Percentiles rank a stretch among this genome's conserved stretches.
These are phyloP conservation scores for Onychostoma macrolepis DNA, from an alignment of 2,113 vertebrate genomes.

Conservation along the genomic window DNA sequence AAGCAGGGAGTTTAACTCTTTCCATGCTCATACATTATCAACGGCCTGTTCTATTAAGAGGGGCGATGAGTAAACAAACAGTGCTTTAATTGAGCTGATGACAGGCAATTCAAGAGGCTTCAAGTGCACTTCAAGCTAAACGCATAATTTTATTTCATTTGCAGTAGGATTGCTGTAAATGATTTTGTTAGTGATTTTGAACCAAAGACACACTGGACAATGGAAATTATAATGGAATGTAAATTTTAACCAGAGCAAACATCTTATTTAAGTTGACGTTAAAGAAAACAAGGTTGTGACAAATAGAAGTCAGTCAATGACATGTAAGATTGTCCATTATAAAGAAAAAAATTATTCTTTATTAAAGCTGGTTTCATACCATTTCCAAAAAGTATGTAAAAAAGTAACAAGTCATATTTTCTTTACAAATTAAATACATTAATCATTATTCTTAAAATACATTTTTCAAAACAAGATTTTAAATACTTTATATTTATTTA, in stretches of 20 bases:
- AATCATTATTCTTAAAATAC: too few species aligned
- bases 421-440: too few species aligned
- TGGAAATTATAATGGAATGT: not conserved
- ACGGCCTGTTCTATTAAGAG: not conserved
- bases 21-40: not conserved
- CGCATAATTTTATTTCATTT: not conserved
- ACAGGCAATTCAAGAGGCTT: not conserved
- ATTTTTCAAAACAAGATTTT: too few species aligned
- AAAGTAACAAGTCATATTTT: too few species aligned
- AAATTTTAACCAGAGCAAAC: not conserved
- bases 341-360: not conserved
- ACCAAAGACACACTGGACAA: not conserved
- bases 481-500: too few species aligned
- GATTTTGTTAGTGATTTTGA: not conserved
- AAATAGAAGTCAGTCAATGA: not conserved
- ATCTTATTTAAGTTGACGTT: not conserved
- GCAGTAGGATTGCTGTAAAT: not conserved
- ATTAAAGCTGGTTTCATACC: not conserved
- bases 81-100: not conserved
- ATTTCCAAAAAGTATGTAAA: not conserved
- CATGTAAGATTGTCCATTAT: not conserved
- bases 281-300: not conserved
- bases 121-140: not conserved
- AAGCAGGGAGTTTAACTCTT: constrained; percentile 30
- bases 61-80: not conserved